A percentile compares a stretch with the other conserved stretches of the same genome.
Conservation (phyloP, 2,113 vertebrate genomes). For the Herpailurus yagouaroundi region DNA sequence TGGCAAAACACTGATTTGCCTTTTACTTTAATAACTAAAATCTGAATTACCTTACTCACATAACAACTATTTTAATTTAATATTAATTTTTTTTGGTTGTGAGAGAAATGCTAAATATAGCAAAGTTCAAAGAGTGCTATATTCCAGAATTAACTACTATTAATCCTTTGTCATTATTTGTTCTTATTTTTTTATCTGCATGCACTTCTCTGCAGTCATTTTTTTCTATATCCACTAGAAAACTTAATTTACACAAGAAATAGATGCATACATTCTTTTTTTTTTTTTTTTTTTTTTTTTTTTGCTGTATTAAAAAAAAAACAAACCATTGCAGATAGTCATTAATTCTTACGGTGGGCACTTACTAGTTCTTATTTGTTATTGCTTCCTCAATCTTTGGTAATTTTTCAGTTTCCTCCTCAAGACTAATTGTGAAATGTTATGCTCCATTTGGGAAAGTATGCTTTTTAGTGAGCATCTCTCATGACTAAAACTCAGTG, state of each 20-base stretch:
- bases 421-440: slow-evolving; percentile 3
- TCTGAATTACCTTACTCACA: slow-evolving; percentile 35
- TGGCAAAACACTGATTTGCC: slow-evolving; percentile 35
- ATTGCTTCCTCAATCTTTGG: background rate
- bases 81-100: slow-evolving; percentile 39
- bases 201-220: slow-evolving; percentile 17
- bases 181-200: background rate
- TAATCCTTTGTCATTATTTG: slow-evolving; percentile 48
- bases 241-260: slow-evolving; percentile 43
- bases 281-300: slow-evolving; percentile 61
- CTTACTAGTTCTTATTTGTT: slow-evolving; percentile 34
- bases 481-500: slow-evolving; percentile 30
- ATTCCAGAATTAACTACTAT: slow-evolving; percentile 5
- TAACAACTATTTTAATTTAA: slow-evolving; percentile 59
- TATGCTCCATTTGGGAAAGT: background rate
- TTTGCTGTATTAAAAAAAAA: slow-evolving; percentile 46
- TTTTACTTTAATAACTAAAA: slow-evolving; percentile 61
- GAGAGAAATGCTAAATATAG: slow-evolving; percentile 55
- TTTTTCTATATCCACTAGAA: slow-evolving; percentile 51
- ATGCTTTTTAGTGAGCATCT: background rate
- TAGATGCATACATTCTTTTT: slow-evolving; percentile 3
- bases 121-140: slow-evolving; percentile 10
- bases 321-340: background rate
- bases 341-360: slow-evolving; percentile 5
- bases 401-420: slow-evolving; percentile 20